These are phyloP conservation scores for Microctenopoma lineatum DNA, from an alignment of 2,797 vertebrate genomes.

Conservation along the genomic window DNA sequence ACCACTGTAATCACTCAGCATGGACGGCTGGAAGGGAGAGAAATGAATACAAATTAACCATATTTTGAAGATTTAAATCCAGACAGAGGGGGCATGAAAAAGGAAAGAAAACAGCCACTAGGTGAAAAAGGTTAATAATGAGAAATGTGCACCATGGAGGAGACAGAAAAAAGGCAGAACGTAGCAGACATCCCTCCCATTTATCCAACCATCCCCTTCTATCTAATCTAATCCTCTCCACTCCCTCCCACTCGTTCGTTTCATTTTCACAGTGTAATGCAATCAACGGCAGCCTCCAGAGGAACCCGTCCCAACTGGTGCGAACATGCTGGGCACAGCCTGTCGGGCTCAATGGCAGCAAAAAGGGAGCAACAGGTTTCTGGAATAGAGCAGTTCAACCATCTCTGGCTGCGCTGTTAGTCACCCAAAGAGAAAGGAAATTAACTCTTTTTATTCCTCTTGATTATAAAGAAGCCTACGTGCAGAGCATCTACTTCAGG, in stretches of 20 bases:
- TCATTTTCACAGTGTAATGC: conserved; percentile 69
- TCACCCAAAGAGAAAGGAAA: conserved; percentile 14
- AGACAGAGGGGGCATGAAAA: conserved; percentile 1
- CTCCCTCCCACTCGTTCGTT: conserved; percentile 54
- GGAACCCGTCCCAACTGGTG: conserved; percentile 39
- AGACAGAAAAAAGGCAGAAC: conserved; percentile 25
- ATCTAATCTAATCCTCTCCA: conserved; percentile 61
- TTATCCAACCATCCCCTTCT: conserved; percentile 47
- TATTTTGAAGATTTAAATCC: conserved; percentile 16
- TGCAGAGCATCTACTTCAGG: neutral
- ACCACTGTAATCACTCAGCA: conserved; percentile 45
- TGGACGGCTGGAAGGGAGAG: conserved; percentile 4
- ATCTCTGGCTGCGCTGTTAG: neutral
- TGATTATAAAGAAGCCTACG: neutral
- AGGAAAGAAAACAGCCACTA: conserved; percentile 1
- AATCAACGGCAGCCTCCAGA: conserved; percentile 54
- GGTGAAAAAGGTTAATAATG: conserved; percentile 12
- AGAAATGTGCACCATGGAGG: conserved; percentile 12
- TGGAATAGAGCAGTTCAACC: conserved; percentile 23
- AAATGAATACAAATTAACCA: conserved; percentile 18
- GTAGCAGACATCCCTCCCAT: conserved; percentile 31
- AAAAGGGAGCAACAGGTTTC: conserved; percentile 55
- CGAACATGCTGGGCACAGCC: conserved; percentile 50
- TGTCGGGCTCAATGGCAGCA: conserved; percentile 8
- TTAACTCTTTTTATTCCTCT: neutral